A percentile compares a stretch with the other conserved stretches of the same genome.
Conservation (phyloP, 2,888 invertebrate species). For the Diplazon laetatorius region DNA sequence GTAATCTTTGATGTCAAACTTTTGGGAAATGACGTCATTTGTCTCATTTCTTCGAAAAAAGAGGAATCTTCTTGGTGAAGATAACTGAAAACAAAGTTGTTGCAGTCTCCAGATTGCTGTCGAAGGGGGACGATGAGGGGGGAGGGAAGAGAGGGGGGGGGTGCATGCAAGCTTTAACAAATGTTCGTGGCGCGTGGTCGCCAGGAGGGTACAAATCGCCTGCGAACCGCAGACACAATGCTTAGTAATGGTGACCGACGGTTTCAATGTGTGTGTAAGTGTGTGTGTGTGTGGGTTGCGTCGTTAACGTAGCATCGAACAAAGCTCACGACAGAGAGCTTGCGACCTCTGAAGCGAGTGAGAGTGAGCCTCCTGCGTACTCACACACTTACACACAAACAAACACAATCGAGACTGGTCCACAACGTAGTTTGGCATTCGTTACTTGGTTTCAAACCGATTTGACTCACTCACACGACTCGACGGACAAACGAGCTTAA, state of each 20-base stretch:
- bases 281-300: no score
- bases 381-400: conserved; percentile 7
- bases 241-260: conserved; percentile 79
- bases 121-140: no score
- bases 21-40: background rate
- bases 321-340: conserved; percentile 34
- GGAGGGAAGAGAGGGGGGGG: no score
- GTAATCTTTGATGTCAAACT: background rate
- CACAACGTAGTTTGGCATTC: conserved; percentile 69
- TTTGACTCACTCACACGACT: conserved; percentile 75
- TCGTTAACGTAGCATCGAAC: conserved; percentile 53
- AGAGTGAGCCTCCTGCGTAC: no score
- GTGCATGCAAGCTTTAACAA: conserved; percentile 74
- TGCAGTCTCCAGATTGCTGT: conserved; percentile 4
- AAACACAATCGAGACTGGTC: conserved; percentile 66
- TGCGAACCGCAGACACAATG: conserved; percentile 80
- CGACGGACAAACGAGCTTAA: conserved; percentile 79
- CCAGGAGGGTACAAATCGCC: conserved; percentile 79
- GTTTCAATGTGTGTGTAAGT: conserved; percentile 64
- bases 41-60: conserved; percentile 24
- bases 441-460: conserved; percentile 74
- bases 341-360: conserved; percentile 29
- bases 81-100: conserved; percentile 29
- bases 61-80: conserved; percentile 11
- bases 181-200: conserved; percentile 76